A percentile compares a stretch with the other conserved stretches of the same genome.
Evolutionary conservation across 2,797 vertebrate genomes (phyloP).

Genomic region (Hozukius guyotensis): DNA sequence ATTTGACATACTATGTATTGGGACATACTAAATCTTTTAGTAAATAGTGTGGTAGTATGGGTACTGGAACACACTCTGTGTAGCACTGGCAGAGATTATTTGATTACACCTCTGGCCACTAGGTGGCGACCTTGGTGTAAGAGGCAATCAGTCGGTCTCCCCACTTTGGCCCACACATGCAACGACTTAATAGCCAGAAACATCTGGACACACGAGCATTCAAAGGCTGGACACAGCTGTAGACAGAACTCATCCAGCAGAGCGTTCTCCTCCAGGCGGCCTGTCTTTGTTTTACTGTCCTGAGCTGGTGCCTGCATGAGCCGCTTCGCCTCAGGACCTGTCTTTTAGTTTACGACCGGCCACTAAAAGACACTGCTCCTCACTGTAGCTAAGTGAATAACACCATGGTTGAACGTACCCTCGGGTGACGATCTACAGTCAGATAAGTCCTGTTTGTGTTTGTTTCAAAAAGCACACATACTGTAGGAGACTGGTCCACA

Average conservation of each 20-base stretch:
- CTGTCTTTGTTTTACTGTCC: slow-evolving; percentile 55
- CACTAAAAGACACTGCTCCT: slow-evolving; percentile 36
- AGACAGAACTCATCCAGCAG: slow-evolving; percentile 59
- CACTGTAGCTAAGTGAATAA: slow-evolving; percentile 42
- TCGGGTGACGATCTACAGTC: slow-evolving; percentile 15
- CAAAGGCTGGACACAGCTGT: slow-evolving; percentile 68
- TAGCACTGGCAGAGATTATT: neutral
- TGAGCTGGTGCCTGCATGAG: slow-evolving; percentile 29
- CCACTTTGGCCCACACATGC: slow-evolving; percentile 22
- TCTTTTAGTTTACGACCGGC: slow-evolving; percentile 43
- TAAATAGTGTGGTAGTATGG: too few species aligned
- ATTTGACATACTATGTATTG: neutral
- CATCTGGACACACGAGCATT: slow-evolving; percentile 65
- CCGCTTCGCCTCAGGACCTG: slow-evolving; percentile 44
- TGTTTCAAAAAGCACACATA: neutral
- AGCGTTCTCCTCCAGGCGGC: slow-evolving; percentile 47
- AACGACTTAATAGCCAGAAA: slow-evolving; percentile 51
- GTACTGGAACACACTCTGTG: neutral
- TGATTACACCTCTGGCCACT: slow-evolving; percentile 36
- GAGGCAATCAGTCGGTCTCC: neutral
- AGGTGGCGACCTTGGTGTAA: slow-evolving; percentile 54
- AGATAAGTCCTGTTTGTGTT: slow-evolving; percentile 6
- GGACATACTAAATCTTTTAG: neutral
- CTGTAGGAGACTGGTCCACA: neutral
- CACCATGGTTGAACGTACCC: slow-evolving; percentile 12